A percentile compares a stretch with the other conserved stretches of the same genome.
Conservation (phyloP, 53 echinoderm and acorn worm genomes). For the Zoroaster sp. region DNA sequence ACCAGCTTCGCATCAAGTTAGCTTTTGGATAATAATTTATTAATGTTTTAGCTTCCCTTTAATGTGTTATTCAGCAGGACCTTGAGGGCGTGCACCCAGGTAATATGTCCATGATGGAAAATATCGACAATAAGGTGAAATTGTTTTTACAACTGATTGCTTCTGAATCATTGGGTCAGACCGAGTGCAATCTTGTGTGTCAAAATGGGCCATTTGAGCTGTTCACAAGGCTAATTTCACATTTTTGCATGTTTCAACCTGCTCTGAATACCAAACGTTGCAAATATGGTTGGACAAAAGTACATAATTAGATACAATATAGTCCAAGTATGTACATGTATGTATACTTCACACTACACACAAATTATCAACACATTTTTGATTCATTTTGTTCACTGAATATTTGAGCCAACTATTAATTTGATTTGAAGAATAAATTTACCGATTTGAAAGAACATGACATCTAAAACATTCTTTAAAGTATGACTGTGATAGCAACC, state of each 20-base stretch:
- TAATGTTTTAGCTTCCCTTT: neutral
- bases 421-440: no score
- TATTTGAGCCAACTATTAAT: no score
- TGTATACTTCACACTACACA: no score
- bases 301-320: no score
- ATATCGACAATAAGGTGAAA: neutral
- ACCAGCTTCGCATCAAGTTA: no score
- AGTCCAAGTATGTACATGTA: no score
- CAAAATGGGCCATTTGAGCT: neutral
- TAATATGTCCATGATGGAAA: neutral
- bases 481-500: neutral
- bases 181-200: neutral
- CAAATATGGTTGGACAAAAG: no score
- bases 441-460: neutral
- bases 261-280: no score
- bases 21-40: no score
- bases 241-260: no score
- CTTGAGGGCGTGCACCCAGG: neutral
- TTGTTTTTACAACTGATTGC: slow-evolving; percentile 44
- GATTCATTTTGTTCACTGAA: no score
- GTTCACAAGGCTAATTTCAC: neutral
- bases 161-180: neutral
- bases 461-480: neutral
- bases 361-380: no score
- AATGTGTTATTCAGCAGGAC: neutral